Percentiles rank a stretch among this genome's conserved stretches.
Conservation (phyloP, 2,797 vertebrate genomes). For the Nyctibius grandis region DNA sequence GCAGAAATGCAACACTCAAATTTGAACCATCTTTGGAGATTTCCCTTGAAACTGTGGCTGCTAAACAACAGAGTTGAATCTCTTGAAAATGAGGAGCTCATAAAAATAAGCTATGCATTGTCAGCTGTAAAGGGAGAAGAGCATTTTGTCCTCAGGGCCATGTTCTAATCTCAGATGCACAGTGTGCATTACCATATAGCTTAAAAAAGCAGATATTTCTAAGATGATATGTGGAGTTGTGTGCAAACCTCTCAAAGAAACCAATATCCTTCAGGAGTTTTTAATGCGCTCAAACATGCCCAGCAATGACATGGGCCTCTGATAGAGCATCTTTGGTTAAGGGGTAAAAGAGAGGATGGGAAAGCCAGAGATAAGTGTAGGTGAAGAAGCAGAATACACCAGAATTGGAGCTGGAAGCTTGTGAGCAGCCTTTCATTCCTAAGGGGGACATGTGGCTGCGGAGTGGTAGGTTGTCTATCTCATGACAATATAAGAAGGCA, state of each 20-base stretch:
- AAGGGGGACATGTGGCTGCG: rapidly evolving
- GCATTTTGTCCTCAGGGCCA: neutral
- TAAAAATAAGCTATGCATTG: slow-evolving; percentile 38
- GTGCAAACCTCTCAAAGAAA: neutral
- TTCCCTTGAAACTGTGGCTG: neutral
- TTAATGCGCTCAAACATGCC: neutral
- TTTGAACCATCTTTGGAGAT: neutral
- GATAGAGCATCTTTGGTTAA: neutral
- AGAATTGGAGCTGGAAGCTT: neutral
- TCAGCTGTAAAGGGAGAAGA: slow-evolving; percentile 50
- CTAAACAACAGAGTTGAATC: neutral
- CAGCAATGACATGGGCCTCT: neutral
- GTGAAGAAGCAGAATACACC: neutral
- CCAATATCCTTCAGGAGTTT: neutral
- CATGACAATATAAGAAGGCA: neutral
- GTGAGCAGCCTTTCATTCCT: neutral
- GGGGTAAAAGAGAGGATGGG: neutral
- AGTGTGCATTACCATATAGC: slow-evolving; percentile 58
- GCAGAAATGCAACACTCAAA: neutral
- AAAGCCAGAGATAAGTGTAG: neutral
- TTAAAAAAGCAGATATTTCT: slow-evolving; percentile 62
- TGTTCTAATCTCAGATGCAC: slow-evolving; percentile 55
- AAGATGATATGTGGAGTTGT: neutral
- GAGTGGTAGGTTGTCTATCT: neutral
- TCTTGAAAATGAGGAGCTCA: slow-evolving; percentile 11